Evolutionary conservation across 2,113 vertebrate species (phyloP).

Genomic region (Mus pahari): DNA sequence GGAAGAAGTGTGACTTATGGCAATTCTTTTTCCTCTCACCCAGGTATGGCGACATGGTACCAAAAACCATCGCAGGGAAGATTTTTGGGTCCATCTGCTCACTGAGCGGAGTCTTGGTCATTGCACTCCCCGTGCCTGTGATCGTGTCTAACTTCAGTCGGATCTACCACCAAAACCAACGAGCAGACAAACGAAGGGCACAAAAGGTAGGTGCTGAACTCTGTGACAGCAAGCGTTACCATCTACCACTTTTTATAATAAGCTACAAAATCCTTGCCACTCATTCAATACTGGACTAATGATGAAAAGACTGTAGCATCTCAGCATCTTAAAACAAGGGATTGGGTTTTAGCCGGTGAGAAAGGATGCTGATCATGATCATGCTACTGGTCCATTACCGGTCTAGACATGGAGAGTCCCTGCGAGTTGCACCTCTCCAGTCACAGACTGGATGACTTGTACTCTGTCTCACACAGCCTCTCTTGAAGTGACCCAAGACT

Average conservation of each 20-base stretch:
- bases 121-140: slow-evolving; percentile 97
- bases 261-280: background rate
- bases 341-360: background rate
- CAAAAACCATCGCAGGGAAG: slow-evolving; percentile 98
- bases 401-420: background rate
- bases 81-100: slow-evolving; percentile 97
- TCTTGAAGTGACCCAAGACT: background rate
- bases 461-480: background rate
- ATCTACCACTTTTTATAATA: background rate
- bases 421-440: background rate
- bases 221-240: background rate
- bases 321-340: slow-evolving; percentile 30
- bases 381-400: background rate
- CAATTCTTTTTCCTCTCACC: slow-evolving; percentile 63
- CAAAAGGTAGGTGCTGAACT: slow-evolving; percentile 91
- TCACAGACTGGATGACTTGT: background rate
- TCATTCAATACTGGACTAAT: background rate
- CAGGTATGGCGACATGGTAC: slow-evolving; percentile 99
- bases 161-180: slow-evolving; percentile 98
- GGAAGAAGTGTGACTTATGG: slow-evolving; percentile 6
- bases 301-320: background rate
- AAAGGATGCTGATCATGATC: no score
- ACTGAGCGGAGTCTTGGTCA: slow-evolving; percentile 96
- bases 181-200: slow-evolving; percentile 95
- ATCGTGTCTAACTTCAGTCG: slow-evolving; percentile 99